A percentile compares a stretch with the other conserved stretches of the same genome.
phyloP scores from a whole-genome alignment of 2,113 vertebrate genomes.

The Piliocolobus tephrosceles region DNA sequence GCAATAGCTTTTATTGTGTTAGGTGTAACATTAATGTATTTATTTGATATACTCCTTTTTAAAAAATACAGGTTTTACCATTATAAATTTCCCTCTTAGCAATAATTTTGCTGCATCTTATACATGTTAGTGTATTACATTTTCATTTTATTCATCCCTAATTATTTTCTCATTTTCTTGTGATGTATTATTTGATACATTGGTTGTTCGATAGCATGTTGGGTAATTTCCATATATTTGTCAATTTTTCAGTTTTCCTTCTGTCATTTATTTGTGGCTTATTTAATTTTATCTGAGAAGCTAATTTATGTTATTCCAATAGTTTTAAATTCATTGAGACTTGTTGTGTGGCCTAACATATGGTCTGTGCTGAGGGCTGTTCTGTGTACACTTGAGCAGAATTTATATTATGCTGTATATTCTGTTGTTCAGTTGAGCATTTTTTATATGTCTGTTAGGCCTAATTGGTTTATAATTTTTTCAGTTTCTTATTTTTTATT shows the following conservation, averaged over 20 bases:
- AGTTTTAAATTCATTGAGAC: background rate
- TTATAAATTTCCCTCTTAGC: background rate
- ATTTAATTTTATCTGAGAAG: background rate
- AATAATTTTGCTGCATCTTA: background rate
- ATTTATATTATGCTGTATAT: background rate
- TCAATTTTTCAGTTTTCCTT: background rate
- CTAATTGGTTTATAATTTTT: background rate
- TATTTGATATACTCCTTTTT: background rate
- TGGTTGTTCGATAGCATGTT: background rate
- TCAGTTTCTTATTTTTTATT: background rate
- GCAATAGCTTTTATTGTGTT: background rate
- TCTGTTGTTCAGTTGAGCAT: background rate
- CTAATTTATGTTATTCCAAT: background rate
- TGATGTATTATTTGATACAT: background rate
- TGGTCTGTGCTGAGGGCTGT: background rate
- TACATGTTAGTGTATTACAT: background rate
- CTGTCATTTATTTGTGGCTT: background rate
- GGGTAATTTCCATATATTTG: background rate
- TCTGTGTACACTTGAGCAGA: background rate
- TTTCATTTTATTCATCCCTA: background rate
- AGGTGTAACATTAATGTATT: background rate
- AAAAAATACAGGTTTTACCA: background rate
- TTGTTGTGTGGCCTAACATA: background rate
- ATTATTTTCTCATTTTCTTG: background rate
- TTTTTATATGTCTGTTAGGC: background rate